phyloP scores from a whole-genome alignment of 2,113 vertebrate species.

The Phylloscopus trochiloides region DNA sequence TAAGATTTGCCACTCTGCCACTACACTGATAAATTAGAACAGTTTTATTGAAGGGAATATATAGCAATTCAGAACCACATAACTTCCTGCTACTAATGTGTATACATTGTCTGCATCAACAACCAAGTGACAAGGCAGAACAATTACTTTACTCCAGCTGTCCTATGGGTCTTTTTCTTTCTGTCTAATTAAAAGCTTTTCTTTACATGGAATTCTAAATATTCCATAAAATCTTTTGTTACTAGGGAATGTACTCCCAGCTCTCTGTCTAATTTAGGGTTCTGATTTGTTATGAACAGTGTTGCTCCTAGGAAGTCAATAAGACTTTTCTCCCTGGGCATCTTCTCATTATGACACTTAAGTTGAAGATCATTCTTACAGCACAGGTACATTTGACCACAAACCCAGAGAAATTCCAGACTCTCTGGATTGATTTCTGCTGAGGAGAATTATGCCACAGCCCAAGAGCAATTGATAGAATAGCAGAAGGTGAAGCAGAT shows the following conservation, averaged over 20 bases:
- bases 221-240: neutral
- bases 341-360: neutral
- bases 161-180: neutral
- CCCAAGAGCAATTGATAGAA: neutral
- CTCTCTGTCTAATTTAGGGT: neutral
- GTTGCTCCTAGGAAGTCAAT: neutral
- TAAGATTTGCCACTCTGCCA: neutral
- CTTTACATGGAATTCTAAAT: neutral
- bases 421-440: neutral
- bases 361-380: neutral
- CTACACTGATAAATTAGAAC: neutral
- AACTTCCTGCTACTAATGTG: neutral
- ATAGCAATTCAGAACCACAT: neutral
- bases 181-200: neutral
- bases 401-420: neutral
- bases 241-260: neutral
- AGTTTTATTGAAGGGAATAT: neutral
- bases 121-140: neutral
- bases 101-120: neutral
- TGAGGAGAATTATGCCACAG: neutral
- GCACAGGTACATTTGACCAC: neutral
- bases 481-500: slow-evolving; percentile 55
- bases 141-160: neutral
- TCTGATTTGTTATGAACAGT: neutral
- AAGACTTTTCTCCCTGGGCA: neutral